Base-by-base conservation (phyloP, 2,797 vertebrate genomes). In the Acrocephalus scirpaceus region DNA sequence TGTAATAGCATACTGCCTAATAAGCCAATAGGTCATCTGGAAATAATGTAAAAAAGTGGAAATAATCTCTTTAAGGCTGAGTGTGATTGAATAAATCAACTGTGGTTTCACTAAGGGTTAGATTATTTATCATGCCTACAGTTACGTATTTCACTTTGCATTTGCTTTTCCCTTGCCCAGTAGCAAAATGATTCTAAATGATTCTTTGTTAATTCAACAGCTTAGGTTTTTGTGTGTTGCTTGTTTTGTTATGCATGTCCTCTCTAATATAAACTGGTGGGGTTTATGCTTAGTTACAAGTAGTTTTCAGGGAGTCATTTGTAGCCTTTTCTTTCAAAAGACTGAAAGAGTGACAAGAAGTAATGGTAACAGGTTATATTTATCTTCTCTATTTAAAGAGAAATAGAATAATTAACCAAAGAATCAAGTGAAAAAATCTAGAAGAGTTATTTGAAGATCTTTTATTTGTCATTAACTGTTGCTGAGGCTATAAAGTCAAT, bases 161-260 rank as follows among this genome's bases (percentile, higher is more conserved):
- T 77, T 78, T 66, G 7, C n/a, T 76, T 92, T 97, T 96, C 64
- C 58, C 29, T 93, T 96, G 62, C 86, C 56, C 79, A 79, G 58
- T 53, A 91, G 56, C 69, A 45, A 56, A 47, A 18, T 60, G 11
- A 38, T 38, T 38, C 38, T 38, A 38, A 38, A 38, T 38, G 40
- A 19, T 47, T 73, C 32, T 61, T 57, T 67, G 15, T 40, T 70
- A 60, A 44, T 72, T 69, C 50, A 88, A 47, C 26, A 89, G 6
- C 14, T 34, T 60, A 12, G 9, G 61, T 38, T 26, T 38, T 57
- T 82, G 72, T 47, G 13, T 61, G 18, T n/a, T 42, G 29, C 13
- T 82, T 53, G 3, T 87, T 83, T 71, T 50, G 79, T 84, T 23
- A 7, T 38, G 57, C 34, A 38, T 42, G 18, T 81, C 16, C 34